A percentile compares a stretch with the other conserved stretches of the same genome.
phyloP scores from a whole-genome alignment of 2,888 invertebrate genomes.

The Dryococelus australis region DNA sequence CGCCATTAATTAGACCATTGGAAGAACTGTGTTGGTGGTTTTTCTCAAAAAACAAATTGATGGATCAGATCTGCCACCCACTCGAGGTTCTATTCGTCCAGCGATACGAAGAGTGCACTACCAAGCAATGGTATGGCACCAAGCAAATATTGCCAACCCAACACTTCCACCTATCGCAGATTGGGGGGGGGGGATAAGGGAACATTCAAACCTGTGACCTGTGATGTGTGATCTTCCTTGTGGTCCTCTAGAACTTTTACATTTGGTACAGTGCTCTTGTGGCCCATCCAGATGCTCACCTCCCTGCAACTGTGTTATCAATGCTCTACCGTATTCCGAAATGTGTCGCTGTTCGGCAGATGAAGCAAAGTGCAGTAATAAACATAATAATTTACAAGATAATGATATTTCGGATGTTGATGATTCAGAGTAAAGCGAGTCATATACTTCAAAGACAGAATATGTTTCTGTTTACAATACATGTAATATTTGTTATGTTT shows the following conservation, averaged over 20 bases:
- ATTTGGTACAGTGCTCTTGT: neutral
- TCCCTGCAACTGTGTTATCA: neutral
- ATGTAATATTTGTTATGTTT: neutral
- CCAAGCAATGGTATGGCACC: neutral
- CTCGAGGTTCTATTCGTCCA: neutral
- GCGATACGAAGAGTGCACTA: conserved; percentile 3
- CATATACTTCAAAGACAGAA: neutral
- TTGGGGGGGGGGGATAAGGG: neutral
- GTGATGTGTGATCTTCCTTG: neutral
- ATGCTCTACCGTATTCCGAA: neutral
- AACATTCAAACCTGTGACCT: neutral
- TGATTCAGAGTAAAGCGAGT: neutral
- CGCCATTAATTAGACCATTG: neutral
- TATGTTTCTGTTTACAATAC: neutral
- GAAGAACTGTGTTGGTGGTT: neutral
- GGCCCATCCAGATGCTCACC: neutral
- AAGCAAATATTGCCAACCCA: neutral
- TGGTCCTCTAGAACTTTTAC: neutral
- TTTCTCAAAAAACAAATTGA: neutral
- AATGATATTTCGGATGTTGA: neutral
- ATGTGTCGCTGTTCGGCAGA: neutral
- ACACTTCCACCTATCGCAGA: neutral
- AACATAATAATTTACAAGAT: neutral
- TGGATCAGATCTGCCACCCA: neutral
- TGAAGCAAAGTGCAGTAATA: neutral